A percentile compares a stretch with the other conserved stretches of the same genome.
Conservation (phyloP, 1,140 invertebrate species). For the Ceratina calcarata region DNA sequence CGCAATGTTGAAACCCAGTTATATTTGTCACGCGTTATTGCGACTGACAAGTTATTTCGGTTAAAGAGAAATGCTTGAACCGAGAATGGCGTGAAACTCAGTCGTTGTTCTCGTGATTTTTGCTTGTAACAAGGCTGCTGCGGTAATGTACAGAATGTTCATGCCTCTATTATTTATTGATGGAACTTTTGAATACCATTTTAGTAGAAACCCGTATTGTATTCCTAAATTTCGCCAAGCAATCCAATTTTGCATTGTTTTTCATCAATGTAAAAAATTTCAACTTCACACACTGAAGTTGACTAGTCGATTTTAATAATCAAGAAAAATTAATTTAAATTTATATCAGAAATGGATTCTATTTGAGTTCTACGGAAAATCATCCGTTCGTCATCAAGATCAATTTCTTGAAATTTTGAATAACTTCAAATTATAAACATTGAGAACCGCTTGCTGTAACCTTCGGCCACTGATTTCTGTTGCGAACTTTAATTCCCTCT, state of each 20-base stretch:
- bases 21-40: conserved; percentile 1
- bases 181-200: no score
- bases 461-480: conserved; percentile 6
- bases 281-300: neutral
- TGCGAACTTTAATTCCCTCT: conserved; percentile 3
- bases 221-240: neutral
- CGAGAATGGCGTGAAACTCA: neutral
- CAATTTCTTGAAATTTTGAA: no score
- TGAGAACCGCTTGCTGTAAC: conserved; percentile 14
- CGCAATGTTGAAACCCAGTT: neutral
- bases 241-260: neutral
- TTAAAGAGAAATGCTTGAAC: neutral
- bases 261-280: neutral
- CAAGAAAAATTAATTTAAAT: no score
- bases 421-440: neutral
- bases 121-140: no score
- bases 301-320: neutral
- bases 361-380: no score
- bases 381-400: no score
- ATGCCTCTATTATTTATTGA: no score
- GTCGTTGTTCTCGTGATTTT: neutral
- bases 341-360: no score
- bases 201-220: neutral
- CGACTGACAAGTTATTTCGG: conserved; percentile 17
- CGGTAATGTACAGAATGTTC: no score